Evolutionary conservation across 1,140 invertebrate species (phyloP).

Genomic region (Protaetia brevitarsis): DNA sequence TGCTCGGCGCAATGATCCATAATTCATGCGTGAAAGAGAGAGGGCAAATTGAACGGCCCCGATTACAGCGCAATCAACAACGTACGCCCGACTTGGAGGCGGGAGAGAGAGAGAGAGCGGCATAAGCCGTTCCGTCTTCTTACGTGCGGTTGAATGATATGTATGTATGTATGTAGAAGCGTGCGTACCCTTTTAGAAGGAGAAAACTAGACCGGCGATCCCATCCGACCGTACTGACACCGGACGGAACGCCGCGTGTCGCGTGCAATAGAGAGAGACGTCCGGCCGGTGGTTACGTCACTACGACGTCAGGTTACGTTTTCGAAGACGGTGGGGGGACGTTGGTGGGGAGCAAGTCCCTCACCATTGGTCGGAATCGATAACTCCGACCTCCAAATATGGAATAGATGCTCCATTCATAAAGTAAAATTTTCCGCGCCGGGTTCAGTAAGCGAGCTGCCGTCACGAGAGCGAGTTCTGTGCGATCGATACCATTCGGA

Average conservation of each 20-base stretch:
- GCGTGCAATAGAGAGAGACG: background rate
- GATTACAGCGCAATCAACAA: background rate
- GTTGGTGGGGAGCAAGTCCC: conserved; percentile 30
- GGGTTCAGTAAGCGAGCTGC: conserved; percentile 37
- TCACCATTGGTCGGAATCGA: conserved; percentile 44
- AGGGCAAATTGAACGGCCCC: background rate
- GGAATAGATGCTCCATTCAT: conserved; percentile 57
- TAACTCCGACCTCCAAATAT: conserved; percentile 50
- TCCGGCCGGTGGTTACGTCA: conserved; percentile 43
- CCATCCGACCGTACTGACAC: background rate
- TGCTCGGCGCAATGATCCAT: conserved; percentile 11
- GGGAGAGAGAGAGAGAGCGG: background rate
- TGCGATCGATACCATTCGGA: conserved; percentile 5
- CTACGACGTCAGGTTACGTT: conserved; percentile 40
- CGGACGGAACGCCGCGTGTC: background rate
- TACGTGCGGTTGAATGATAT: background rate
- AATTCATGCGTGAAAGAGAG: conserved; percentile 16
- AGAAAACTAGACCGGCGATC: background rate
- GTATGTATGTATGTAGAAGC: background rate
- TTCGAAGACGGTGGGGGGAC: conserved; percentile 32
- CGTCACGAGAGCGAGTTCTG: conserved; percentile 31
- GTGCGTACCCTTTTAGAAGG: background rate
- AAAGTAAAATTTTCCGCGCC: conserved; percentile 46
- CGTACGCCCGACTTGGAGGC: too few relatives aligned
- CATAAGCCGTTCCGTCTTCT: background rate